Conservation (phyloP, 2,113 vertebrate genomes). For the Chaetorhynchus papuensis region DNA sequence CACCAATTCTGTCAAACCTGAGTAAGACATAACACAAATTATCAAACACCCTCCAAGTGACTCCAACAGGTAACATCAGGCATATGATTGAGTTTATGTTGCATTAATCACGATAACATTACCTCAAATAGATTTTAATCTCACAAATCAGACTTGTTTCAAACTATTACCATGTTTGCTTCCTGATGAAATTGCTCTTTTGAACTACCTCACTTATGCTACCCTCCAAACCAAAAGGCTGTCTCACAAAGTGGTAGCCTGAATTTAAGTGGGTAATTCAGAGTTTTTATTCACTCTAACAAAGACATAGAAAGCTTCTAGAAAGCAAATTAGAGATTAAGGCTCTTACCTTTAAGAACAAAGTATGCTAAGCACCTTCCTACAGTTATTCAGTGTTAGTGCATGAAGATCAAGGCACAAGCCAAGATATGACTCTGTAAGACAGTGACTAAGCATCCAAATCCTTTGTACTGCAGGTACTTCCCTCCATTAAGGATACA, state of each 20-base stretch:
- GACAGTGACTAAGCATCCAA: neutral
- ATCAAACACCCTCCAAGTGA: neutral
- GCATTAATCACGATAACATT: neutral
- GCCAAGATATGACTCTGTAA: neutral
- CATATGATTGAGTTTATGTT: neutral
- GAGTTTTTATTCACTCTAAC: neutral
- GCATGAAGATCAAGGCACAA: neutral
- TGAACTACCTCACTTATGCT: neutral
- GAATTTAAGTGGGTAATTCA: neutral
- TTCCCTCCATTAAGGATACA: neutral
- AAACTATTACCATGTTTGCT: neutral
- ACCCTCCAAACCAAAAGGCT: neutral
- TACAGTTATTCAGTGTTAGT: neutral
- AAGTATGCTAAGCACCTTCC: neutral
- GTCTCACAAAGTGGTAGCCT: neutral
- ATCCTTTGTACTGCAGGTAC: neutral
- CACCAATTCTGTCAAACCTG: slow-evolving; percentile 75
- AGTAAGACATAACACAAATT: neutral
- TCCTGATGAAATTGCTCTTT: neutral
- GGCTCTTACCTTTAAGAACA: neutral
- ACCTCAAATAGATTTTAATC: neutral
- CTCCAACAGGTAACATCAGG: neutral
- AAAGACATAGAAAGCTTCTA: neutral
- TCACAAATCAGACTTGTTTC: neutral
- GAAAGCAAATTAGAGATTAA: neutral